A percentile compares a stretch with the other conserved stretches of the same genome.
phyloP scores from a whole-genome alignment of 2,888 invertebrate genomes.

The Neuroscelio doddi region DNA sequence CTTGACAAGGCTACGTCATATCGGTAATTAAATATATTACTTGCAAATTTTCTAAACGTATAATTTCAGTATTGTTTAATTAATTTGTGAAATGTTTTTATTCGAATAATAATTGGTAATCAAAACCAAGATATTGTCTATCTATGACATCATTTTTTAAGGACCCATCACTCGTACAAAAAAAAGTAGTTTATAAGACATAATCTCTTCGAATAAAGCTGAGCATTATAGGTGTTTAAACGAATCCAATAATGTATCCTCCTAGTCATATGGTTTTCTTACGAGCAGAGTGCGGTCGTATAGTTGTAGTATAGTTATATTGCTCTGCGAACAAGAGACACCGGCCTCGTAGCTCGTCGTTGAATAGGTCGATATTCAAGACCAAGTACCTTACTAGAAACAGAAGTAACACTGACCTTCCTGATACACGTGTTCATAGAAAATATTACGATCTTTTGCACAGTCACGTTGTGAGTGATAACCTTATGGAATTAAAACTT shows the following conservation, averaged over 20 bases:
- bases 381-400: conserved; percentile 50
- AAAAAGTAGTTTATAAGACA: neutral
- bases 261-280: conserved; percentile 17
- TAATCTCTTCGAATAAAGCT: neutral
- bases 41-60: no score
- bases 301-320: conserved; percentile 37
- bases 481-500: conserved; percentile 43
- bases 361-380: conserved; percentile 36
- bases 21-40: no score
- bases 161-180: no score
- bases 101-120: no score
- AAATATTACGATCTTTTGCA: conserved; percentile 61
- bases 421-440: conserved; percentile 66
- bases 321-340: conserved; percentile 33
- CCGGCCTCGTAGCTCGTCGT: conserved; percentile 20
- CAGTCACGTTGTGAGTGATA: conserved; percentile 59
- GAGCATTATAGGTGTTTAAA: conserved; percentile 7
- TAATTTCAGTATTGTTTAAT: no score
- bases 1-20: no score
- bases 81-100: no score
- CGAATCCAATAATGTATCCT: neutral
- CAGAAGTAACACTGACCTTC: conserved; percentile 66
- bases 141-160: no score
- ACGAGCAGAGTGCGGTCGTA: conserved; percentile 33
- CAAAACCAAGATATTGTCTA: no score